These are phyloP conservation scores for Rhinogobius similis DNA, from an alignment of 2,113 vertebrate species.

Conservation along the genomic window DNA sequence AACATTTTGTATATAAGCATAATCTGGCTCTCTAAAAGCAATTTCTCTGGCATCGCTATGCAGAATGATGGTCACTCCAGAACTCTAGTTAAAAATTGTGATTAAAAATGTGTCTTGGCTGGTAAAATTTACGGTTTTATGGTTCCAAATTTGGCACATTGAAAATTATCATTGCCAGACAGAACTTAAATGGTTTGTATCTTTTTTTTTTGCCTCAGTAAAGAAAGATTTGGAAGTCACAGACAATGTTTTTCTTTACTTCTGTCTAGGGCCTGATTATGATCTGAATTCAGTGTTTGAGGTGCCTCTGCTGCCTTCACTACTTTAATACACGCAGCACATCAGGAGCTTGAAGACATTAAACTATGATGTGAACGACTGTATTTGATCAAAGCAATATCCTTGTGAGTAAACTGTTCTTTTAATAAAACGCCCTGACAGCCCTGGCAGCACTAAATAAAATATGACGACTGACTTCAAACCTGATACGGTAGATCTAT, in stretches of 20 bases:
- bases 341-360: slow-evolving; percentile 18
- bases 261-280: not conserved
- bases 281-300: slow-evolving; percentile 10
- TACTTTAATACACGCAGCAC: not conserved
- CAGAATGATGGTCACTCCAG: too few species aligned
- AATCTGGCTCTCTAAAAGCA: too few species aligned
- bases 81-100: too few species aligned
- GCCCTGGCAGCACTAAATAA: slow-evolving; percentile 38
- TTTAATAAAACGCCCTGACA: slow-evolving; percentile 49
- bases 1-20: not conserved
- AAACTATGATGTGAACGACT: slow-evolving; percentile 23
- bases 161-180: too few species aligned
- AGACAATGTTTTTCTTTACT: not conserved
- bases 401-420: slow-evolving; percentile 37
- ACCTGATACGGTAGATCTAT: slow-evolving; percentile 36
- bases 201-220: not conserved
- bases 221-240: not conserved
- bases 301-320: not conserved
- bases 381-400: slow-evolving; percentile 44
- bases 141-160: too few species aligned
- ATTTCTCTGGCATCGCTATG: too few species aligned
- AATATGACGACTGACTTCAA: slow-evolving; percentile 50
- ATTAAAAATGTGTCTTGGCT: too few species aligned
- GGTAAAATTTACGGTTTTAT: too few species aligned
- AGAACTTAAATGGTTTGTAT: too few species aligned